Evolutionary conservation across 2,113 vertebrate species (phyloP).

Genomic region (Oryzias curvinotus): DNA sequence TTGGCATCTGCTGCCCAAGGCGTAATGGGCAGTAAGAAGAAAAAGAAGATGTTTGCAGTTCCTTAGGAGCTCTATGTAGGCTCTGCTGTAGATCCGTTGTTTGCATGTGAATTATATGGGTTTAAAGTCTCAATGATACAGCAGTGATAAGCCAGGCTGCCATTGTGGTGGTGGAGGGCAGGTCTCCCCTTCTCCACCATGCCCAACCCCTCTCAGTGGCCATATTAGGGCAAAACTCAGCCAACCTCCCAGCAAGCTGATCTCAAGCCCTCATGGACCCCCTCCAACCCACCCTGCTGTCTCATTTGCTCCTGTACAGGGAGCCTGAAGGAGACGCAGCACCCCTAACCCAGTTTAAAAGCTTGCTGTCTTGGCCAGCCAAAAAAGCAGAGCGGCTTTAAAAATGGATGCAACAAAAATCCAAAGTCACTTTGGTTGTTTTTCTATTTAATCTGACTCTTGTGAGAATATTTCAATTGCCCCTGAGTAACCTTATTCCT

Average conservation of each 20-base stretch:
- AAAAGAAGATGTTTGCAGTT: too few species aligned
- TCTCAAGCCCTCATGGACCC: conserved; percentile 30
- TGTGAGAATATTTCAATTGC: background rate
- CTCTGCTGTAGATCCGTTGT: conserved; percentile 7
- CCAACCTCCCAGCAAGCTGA: conserved; percentile 58
- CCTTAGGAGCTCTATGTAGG: too few species aligned
- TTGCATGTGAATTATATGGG: conserved; percentile 32
- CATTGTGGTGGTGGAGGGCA: conserved; percentile 61
- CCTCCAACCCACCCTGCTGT: conserved; percentile 56
- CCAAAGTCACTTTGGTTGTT: conserved; percentile 6
- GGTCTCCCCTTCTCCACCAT: conserved; percentile 46
- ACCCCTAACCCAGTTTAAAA: conserved; percentile 64
- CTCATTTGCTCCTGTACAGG: conserved; percentile 62
- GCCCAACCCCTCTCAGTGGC: conserved; percentile 45
- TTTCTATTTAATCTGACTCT: background rate
- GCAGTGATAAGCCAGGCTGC: conserved; percentile 47
- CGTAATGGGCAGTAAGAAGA: too few species aligned
- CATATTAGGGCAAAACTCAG: conserved; percentile 74
- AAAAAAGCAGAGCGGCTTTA: conserved; percentile 49
- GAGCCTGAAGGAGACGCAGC: conserved; percentile 55
- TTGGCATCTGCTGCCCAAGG: too few species aligned
- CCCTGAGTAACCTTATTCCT: background rate
- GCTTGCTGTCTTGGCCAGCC: conserved; percentile 46
- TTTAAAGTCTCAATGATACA: conserved; percentile 24
- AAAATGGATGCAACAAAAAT: conserved; percentile 39